These are phyloP conservation scores for Rhinatrema bivittatum DNA, from an alignment of 2,797 vertebrate species.

Conservation along the genomic window DNA sequence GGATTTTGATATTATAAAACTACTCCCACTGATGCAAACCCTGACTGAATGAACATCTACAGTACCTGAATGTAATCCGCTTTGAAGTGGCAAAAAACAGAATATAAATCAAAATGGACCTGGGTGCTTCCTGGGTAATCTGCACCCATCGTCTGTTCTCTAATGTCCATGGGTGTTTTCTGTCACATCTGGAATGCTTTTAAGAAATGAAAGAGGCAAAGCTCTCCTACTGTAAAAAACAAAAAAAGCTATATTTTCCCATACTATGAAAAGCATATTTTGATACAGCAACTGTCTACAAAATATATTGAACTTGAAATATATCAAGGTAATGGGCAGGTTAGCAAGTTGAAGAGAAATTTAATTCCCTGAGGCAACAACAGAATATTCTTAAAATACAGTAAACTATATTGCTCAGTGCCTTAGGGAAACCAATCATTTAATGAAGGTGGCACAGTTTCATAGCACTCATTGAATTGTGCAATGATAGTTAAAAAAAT, in stretches of 20 bases:
- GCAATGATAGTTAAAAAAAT: constrained; percentile 5
- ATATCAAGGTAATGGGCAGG: neutral
- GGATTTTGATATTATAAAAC: constrained; percentile 1
- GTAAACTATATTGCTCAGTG: neutral
- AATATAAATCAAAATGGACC: too few species aligned
- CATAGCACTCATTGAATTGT: neutral
- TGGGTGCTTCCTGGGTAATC: constrained; percentile 35
- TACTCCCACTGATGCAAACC: constrained; percentile 4
- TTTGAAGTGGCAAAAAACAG: too few species aligned
- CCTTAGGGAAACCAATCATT: neutral
- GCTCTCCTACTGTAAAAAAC: neutral
- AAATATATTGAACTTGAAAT: neutral
- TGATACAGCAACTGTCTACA: constrained; percentile 3
- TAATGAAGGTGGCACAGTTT: neutral
- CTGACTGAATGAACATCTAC: constrained; percentile 22
- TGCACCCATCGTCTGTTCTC: constrained; percentile 12
- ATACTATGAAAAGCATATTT: constrained; percentile 2
- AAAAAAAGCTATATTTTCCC: neutral
- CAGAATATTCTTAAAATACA: neutral
- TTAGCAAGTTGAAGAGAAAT: too few species aligned
- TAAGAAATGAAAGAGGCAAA: neutral
- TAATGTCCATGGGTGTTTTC: neutral
- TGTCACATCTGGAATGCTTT: constrained; percentile 9
- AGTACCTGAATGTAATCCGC: too few species aligned
- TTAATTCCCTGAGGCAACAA: neutral